Conservation (phyloP, 2,797 vertebrate species). For the Hirundo rustica region DNA sequence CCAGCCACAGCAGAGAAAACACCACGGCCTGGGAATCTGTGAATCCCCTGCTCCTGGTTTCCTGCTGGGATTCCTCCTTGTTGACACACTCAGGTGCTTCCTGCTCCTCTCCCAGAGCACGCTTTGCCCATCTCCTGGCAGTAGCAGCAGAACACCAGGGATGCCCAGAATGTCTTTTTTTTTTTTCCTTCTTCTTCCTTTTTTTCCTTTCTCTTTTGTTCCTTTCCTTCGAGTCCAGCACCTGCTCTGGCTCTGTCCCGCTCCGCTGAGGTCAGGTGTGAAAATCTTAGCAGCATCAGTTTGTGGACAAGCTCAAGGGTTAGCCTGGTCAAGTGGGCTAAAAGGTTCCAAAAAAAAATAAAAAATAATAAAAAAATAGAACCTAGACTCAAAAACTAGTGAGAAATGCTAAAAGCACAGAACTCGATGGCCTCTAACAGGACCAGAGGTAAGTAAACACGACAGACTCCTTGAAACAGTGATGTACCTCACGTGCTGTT, state of each 20-base stretch:
- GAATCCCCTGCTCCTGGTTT: neutral
- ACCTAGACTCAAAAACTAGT: constrained; percentile 57
- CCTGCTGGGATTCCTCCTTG: neutral
- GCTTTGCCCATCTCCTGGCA: neutral
- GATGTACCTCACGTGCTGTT: constrained; percentile 60
- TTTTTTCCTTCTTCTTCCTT: no score
- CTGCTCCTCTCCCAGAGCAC: neutral
- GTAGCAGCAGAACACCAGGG: constrained; percentile 26
- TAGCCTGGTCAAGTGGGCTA: constrained; percentile 20
- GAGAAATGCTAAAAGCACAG: constrained; percentile 54
- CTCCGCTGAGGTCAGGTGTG: constrained; percentile 69
- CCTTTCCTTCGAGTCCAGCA: constrained; percentile 16
- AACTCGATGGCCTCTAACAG: constrained; percentile 53
- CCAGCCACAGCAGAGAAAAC: neutral
- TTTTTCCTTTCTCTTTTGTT: neutral
- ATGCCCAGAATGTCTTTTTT: constrained; percentile 13
- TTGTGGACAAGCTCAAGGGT: constrained; percentile 68
- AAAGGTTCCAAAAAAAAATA: neutral
- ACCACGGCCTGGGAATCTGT: neutral
- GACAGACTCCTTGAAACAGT: constrained; percentile 62
- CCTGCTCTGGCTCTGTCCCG: constrained; percentile 27
- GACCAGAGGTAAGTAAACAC: constrained; percentile 73
- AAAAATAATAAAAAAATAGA: constrained; percentile 2
- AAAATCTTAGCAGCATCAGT: constrained; percentile 78
- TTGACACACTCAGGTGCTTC: neutral